A percentile compares a stretch with the other conserved stretches of the same genome.
Evolutionary conservation across 2,888 invertebrate genomes (phyloP).

Genomic region (Philereme vetulata): DNA sequence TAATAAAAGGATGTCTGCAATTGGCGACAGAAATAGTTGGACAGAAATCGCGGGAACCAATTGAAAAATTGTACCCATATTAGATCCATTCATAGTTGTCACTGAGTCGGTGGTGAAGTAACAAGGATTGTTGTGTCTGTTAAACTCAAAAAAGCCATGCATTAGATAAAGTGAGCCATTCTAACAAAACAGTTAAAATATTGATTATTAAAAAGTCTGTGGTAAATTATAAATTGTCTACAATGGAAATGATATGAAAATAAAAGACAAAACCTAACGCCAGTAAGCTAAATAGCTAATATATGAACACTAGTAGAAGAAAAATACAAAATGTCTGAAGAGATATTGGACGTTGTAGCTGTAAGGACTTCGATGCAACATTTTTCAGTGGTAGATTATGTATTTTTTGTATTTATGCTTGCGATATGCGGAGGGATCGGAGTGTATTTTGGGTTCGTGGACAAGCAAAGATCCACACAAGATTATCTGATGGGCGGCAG

Average conservation of each 20-base stretch:
- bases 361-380: slow-evolving; percentile 62
- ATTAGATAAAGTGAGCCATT: too few species aligned
- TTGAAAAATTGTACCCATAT: slow-evolving; percentile 63
- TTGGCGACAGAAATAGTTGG: slow-evolving; percentile 61
- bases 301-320: not conserved
- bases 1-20: slow-evolving; percentile 57
- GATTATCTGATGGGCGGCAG: slow-evolving; percentile 92
- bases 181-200: not conserved
- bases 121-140: not conserved
- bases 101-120: slow-evolving; percentile 30
- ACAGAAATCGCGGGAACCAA: slow-evolving; percentile 62
- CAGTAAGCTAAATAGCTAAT: not conserved
- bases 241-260: not conserved
- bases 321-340: slow-evolving; percentile 42
- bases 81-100: slow-evolving; percentile 39
- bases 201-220: not conserved
- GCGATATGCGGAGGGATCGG: slow-evolving; percentile 89
- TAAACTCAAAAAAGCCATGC: too few species aligned
- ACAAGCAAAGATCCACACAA: slow-evolving; percentile 83
- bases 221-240: not conserved
- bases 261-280: not conserved
- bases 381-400: slow-evolving; percentile 86
- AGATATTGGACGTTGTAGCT: slow-evolving; percentile 52
- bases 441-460: slow-evolving; percentile 90
- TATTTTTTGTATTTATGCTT: slow-evolving; percentile 88